Evolutionary conservation across 2,888 invertebrate species (phyloP).

Genomic region (Adelphocoris suturalis): DNA sequence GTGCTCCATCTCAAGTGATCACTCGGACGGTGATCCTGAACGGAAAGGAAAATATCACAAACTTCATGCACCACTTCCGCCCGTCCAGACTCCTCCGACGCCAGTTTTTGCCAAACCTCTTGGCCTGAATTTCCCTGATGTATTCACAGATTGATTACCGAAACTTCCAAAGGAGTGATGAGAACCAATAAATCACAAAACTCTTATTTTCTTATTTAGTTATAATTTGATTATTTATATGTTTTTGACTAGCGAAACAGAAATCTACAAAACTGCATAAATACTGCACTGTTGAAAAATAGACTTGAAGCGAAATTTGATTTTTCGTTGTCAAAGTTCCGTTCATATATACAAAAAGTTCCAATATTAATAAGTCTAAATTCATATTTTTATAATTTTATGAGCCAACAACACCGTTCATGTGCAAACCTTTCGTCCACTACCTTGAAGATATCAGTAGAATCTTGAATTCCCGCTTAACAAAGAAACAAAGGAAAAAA

Average conservation of each 20-base stretch:
- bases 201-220: background rate
- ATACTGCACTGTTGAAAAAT: no score
- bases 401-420: no score
- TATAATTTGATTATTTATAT: background rate
- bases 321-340: no score
- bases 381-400: no score
- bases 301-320: no score
- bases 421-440: no score
- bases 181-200: background rate
- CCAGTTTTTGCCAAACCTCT: background rate
- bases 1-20: conserved; percentile 39
- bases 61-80: conserved; percentile 80
- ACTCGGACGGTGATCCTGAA: conserved; percentile 77
- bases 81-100: background rate
- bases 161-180: conserved; percentile 22
- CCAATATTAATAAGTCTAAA: no score
- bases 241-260: background rate
- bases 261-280: no score
- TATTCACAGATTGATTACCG: conserved; percentile 32
- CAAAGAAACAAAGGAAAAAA: no score
- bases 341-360: no score
- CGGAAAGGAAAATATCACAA: conserved; percentile 81
- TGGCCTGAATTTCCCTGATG: conserved; percentile 48
- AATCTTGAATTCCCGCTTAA: no score
- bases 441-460: no score